These are phyloP conservation scores for Diogma glabrata DNA, from an alignment of 2,888 invertebrate genomes.

Conservation along the genomic window DNA sequence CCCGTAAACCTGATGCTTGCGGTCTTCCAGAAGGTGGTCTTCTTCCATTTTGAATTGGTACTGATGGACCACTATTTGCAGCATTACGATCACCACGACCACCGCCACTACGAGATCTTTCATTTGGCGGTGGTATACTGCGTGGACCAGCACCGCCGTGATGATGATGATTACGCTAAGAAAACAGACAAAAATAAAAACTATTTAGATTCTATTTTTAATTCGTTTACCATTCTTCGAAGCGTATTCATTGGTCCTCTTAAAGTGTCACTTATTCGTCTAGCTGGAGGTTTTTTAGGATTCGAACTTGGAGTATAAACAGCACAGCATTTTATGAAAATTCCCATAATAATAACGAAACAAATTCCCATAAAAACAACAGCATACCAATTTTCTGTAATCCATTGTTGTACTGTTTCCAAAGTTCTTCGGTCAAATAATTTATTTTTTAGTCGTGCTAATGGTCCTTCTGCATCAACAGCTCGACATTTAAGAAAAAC, in stretches of 20 bases:
- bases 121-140: conserved; percentile 41
- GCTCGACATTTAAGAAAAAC: conserved; percentile 97
- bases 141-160: conserved; percentile 33
- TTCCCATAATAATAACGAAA: conserved; percentile 90
- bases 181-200: not conserved
- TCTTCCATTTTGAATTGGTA: conserved; percentile 12
- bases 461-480: conserved; percentile 96
- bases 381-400: conserved; percentile 92
- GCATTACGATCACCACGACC: conserved; percentile 14
- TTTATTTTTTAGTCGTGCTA: conserved; percentile 91
- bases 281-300: conserved; percentile 92
- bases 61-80: conserved; percentile 18
- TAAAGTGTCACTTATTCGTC: conserved; percentile 84
- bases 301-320: conserved; percentile 99
- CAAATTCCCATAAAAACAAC: conserved; percentile 85
- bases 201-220: too few species aligned
- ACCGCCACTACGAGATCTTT: conserved; percentile 24
- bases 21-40: conserved; percentile 30
- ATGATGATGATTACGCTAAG: conserved; percentile 37
- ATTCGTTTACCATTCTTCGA: conserved; percentile 72
- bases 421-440: conserved; percentile 85
- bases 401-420: conserved; percentile 81
- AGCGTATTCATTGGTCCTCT: conserved; percentile 85
- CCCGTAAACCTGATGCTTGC: conserved; percentile 31
- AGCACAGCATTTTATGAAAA: conserved; percentile 98